Conservation (phyloP, 2,797 vertebrate species). For the Oophaga sylvatica region DNA sequence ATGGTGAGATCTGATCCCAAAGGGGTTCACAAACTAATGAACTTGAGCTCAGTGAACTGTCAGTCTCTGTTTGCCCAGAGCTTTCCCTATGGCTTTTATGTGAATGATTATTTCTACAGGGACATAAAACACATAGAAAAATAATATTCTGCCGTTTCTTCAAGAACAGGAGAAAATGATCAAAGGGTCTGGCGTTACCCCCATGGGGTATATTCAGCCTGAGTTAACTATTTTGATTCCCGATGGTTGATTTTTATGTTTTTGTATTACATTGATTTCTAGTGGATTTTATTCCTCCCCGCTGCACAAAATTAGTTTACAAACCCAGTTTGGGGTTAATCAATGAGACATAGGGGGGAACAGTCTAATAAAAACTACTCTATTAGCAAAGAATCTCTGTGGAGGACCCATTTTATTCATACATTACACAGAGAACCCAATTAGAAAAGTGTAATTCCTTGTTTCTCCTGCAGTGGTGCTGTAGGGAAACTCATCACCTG, state of each 20-base stretch:
- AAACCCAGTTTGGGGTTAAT: background rate
- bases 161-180: slow-evolving; percentile 8
- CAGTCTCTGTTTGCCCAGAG: background rate
- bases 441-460: background rate
- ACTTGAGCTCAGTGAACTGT: background rate
- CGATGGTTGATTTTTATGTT: background rate
- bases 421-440: background rate
- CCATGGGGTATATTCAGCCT: slow-evolving; percentile 1
- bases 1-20: background rate
- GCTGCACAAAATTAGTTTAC: no score
- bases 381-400: background rate
- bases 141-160: background rate
- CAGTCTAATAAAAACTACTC: background rate
- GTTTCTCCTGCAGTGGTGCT: background rate
- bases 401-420: background rate
- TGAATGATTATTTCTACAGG: slow-evolving; percentile 2
- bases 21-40: background rate
- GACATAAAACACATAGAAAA: slow-evolving; percentile 16
- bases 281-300: no score
- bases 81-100: slow-evolving; percentile 2
- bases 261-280: background rate
- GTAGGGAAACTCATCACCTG: background rate
- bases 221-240: background rate
- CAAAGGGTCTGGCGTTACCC: background rate
- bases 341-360: background rate